Base-by-base conservation (phyloP, 2,113 vertebrate species). In the Caranx melampygus region DNA sequence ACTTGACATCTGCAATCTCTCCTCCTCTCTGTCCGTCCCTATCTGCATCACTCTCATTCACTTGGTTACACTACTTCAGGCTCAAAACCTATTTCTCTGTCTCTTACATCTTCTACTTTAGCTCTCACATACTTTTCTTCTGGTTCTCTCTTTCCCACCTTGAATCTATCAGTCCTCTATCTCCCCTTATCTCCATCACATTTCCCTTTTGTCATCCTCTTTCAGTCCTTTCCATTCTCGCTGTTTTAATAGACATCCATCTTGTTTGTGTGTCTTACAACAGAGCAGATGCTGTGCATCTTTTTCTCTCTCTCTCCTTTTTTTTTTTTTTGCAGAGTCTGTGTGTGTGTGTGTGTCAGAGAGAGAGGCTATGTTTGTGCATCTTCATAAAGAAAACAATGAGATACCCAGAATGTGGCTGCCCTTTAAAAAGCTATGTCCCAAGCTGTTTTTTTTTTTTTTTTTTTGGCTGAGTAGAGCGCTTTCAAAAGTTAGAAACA, bases 1-100 rank as follows among this genome's bases (percentile, higher is more conserved):
- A 86, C 55, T 74, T 87, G 89, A 88, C 90, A 76, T 61, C 62
- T 72, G 65, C 75, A 83, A 84, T 88, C 80, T 88, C 75, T 68
- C 47, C 76, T 84, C 54, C 68, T 55, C 45, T 80, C 45, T 31
- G 63, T 85, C 66, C 6, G 15, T 73, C 64, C 77, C 64, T n/a
- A 52, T 90, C 71, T 37, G 51, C 40, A 18, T 72, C 14, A 0
- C 40, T 64, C 75, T 75, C 79, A 60, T 74, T 83, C 83, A 81
- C 73, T 69, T 11, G 10, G 71, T 58, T 45, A 55, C 33, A 51
- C 78, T 55, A 16, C 83, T 68, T 68, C 78, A 62, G 71, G 55
- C 47, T 64, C n/a, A 34, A 86, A 69, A 58, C 37, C 55, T 60
- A 34, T 33, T 54, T 52, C 60, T 55, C 47, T 20, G 26, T 51